Percentiles rank a stretch among this genome's conserved stretches.
These are phyloP conservation scores for Gouania willdenowi DNA, from an alignment of 2,797 vertebrate species.

Conservation along the genomic window DNA sequence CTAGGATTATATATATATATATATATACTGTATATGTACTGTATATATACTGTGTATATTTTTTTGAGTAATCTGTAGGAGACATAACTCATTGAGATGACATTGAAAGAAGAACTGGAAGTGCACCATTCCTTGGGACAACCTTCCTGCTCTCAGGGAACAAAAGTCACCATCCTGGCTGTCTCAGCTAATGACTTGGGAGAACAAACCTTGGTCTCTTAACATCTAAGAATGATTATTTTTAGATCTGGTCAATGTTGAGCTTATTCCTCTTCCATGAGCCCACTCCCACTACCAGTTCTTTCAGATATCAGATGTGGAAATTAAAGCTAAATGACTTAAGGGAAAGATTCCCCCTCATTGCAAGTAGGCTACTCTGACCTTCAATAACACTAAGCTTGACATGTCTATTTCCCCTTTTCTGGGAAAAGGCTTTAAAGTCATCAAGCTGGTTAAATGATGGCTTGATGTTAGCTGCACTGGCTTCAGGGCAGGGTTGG, in stretches of 20 bases:
- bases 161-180: slow-evolving; percentile 76
- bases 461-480: slow-evolving; percentile 42
- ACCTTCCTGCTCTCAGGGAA: slow-evolving; percentile 69
- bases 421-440: slow-evolving; percentile 55
- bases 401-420: slow-evolving; percentile 58
- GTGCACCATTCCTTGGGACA: slow-evolving; percentile 60
- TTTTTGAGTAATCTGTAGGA: too few species aligned
- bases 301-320: slow-evolving; percentile 83
- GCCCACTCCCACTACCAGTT: too few species aligned
- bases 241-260: slow-evolving; percentile 80
- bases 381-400: slow-evolving; percentile 79
- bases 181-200: slow-evolving; percentile 84
- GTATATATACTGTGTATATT: too few species aligned
- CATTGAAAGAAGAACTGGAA: slow-evolving; percentile 75
- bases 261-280: slow-evolving; percentile 80
- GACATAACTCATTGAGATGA: slow-evolving; percentile 76
- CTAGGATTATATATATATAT: too few species aligned
- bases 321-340: slow-evolving; percentile 86
- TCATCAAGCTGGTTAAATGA: slow-evolving; percentile 46
- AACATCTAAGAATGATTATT: slow-evolving; percentile 85
- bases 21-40: too few species aligned
- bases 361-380: slow-evolving; percentile 80
- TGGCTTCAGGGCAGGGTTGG: too few species aligned
- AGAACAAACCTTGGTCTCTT: slow-evolving; percentile 84
- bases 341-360: slow-evolving; percentile 78